Conservation (phyloP, 2,888 invertebrate species). For the Cacoxenus indagator region DNA sequence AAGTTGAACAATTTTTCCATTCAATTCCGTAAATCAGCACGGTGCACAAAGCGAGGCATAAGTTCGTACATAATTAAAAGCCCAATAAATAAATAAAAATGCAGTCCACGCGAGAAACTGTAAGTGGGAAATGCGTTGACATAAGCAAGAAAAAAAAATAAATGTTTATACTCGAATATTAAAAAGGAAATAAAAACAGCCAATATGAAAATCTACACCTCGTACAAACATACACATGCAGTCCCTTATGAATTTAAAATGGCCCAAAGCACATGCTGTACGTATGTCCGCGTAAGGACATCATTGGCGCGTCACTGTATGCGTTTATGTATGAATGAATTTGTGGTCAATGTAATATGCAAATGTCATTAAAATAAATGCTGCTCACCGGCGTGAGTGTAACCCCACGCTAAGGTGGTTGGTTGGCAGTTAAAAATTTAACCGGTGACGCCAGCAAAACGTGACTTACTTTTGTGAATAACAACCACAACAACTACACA, state of each 20-base stretch:
- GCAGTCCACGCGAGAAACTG: too few species aligned
- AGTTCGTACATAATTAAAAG: too few species aligned
- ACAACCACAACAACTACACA: neutral
- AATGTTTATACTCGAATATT: too few species aligned
- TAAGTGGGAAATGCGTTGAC: too few species aligned
- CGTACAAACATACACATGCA: too few species aligned
- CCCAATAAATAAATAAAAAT: too few species aligned
- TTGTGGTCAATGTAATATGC: constrained; percentile 47
- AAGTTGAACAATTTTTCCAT: too few species aligned
- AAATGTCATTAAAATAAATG: constrained; percentile 53
- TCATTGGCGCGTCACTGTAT: constrained; percentile 4
- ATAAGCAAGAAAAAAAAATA: too few species aligned
- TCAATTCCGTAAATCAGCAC: too few species aligned
- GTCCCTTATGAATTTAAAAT: neutral
- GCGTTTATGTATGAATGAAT: constrained; percentile 28
- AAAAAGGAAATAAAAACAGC: too few species aligned
- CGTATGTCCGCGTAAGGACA: constrained; percentile 15
- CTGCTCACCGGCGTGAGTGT: neutral
- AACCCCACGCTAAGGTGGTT: neutral
- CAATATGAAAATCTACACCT: too few species aligned
- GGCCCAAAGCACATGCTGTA: neutral
- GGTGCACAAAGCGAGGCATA: too few species aligned
- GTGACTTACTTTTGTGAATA: neutral
- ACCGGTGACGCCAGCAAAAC: neutral
- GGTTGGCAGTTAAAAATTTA: neutral